Evolutionary conservation across 2,888 invertebrate genomes (phyloP), one percentile per base, ranked within the genome.

Genomic region (Coelinius sp.): DNA sequence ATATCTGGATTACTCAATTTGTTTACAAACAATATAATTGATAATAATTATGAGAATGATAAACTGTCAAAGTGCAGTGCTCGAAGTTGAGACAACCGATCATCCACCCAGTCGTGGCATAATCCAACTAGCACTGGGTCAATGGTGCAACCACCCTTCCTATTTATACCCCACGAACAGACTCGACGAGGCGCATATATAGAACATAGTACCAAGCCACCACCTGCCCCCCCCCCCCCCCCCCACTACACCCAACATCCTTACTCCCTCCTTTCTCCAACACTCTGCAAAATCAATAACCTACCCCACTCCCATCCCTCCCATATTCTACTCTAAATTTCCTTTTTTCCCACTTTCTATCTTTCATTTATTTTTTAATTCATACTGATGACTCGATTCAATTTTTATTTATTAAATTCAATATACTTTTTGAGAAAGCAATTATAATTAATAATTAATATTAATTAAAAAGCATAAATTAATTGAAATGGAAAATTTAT

Each of bases 121-220:
- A 83, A 84, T 82, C 81, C 82, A 84, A 78, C 76, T 76, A 76
- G 83, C 85, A 86, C 86, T 86, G 85, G 86, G 86, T 86, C 85
- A 86, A 85, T 84, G 86, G 85, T 86, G 86, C 84, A 85, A 84
- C 84, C 83, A 84, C 84, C 85, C 85, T 82, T 82, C 81, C 85
- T 84, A 85, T 86, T 86, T 86, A 85, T 86, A 81, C 81, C n/a
- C 76, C 78, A 74, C 77, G 78, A n/a, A 67, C 79, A 80, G 81
- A 80, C 83, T 68, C 71, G 67, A 56, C 63, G 63, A 53, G 77
- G 78, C 80, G 78, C 80, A 81, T 79, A 80, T 79, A 80, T 70
- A 79, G 73, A 77, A 79, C 80, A 78, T 82, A 81, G n/a, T n/a
- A n/a, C n/a, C n/a, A n/a, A n/a, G 84, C 81, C 84, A 59, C 59